A percentile compares a stretch with the other conserved stretches of the same genome.
Conservation (phyloP, 1,140 invertebrate species). For the Stegodyphus mimosarum region DNA sequence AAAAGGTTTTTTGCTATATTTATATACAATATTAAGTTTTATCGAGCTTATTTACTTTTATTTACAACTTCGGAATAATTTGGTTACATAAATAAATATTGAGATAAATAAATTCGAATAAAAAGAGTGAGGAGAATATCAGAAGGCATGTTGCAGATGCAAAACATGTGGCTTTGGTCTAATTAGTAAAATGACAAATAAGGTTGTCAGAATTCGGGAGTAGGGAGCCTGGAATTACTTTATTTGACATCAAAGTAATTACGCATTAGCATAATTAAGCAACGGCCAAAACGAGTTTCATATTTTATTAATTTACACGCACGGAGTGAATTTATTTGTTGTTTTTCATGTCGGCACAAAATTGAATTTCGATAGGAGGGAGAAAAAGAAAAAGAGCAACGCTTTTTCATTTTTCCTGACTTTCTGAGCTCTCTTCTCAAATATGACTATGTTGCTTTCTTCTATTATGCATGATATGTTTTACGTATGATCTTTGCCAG, state of each 20-base stretch:
- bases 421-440: constrained; percentile 2
- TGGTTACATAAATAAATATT: neutral
- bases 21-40: too few relatives aligned
- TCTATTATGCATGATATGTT: constrained; percentile 59
- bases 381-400: constrained; percentile 20
- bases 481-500: constrained; percentile 44
- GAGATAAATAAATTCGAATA: constrained; percentile 13
- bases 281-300: constrained; percentile 59
- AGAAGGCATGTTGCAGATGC: constrained; percentile 25
- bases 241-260: constrained; percentile 61
- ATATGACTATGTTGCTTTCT: constrained; percentile 31
- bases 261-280: constrained; percentile 61
- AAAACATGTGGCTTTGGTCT: constrained; percentile 60
- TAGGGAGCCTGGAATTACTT: constrained; percentile 58
- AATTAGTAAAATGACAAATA: constrained; percentile 60
- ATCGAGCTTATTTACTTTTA: neutral
- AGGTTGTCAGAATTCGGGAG: constrained; percentile 52
- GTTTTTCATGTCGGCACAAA: constrained; percentile 55
- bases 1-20: too few relatives aligned
- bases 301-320: constrained; percentile 61
- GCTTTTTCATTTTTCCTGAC: constrained; percentile 8
- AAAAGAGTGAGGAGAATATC: constrained; percentile 29
- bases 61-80: neutral
- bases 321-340: constrained; percentile 56
- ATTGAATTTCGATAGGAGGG: constrained; percentile 54